These are phyloP conservation scores for Isaurus tuberculatus DNA, from an alignment of 92 coral and sea anemone genomes.

Conservation along the genomic window DNA sequence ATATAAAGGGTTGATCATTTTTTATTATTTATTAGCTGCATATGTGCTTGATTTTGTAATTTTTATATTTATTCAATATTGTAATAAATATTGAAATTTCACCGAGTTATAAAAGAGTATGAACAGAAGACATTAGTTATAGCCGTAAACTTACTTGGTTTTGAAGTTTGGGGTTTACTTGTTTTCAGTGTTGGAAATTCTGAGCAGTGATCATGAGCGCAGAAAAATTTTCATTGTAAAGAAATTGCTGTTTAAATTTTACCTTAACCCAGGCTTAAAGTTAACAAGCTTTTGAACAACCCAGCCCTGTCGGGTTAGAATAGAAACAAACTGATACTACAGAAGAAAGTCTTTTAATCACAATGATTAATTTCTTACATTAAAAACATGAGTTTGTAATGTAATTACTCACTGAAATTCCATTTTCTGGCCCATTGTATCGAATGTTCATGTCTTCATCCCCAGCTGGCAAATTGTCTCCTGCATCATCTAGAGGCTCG, in stretches of 20 bases:
- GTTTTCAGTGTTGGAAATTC: too few relatives aligned
- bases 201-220: not conserved
- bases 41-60: not conserved
- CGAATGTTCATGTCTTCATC: conserved; percentile 45
- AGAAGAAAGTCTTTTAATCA: conserved; percentile 1
- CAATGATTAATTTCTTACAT: conserved; percentile 11
- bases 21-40: not conserved
- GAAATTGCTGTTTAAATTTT: too few relatives aligned
- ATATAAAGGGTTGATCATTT: conserved; percentile 7
- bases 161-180: too few relatives aligned
- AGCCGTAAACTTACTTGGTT: too few relatives aligned
- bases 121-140: not conserved
- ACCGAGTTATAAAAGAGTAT: not conserved
- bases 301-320: not conserved
- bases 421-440: conserved; percentile 61
- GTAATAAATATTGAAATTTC: not conserved
- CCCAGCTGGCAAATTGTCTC: conserved; percentile 2
- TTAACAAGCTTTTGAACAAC: too few relatives aligned
- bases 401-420: conserved; percentile 59
- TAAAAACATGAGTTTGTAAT: conserved; percentile 55
- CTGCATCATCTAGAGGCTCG: conserved; percentile 39
- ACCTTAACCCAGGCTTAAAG: too few relatives aligned
- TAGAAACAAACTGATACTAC: not conserved
- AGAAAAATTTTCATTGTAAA: too few relatives aligned
- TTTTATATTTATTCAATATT: not conserved